These are phyloP conservation scores for Rhopalosiphum padi DNA, from an alignment of 1,140 invertebrate genomes.

Conservation along the genomic window DNA sequence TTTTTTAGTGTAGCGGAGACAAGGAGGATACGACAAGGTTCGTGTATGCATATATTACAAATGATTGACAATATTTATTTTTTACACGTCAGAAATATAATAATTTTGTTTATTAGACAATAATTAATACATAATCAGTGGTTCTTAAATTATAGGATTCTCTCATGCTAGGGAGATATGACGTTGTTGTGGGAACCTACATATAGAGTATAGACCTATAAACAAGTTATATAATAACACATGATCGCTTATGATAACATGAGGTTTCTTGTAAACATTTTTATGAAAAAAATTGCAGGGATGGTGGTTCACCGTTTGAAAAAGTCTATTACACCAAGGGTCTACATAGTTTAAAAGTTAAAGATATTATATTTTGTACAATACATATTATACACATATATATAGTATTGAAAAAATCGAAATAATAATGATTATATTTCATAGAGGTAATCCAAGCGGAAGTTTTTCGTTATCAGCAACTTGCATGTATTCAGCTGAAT, in stretches of 20 bases:
- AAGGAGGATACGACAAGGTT: background rate
- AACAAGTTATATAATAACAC: background rate
- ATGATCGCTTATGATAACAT: background rate
- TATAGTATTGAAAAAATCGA: background rate
- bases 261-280: background rate
- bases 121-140: background rate
- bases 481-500: background rate
- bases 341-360: background rate
- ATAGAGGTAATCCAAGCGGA: background rate
- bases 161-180: no score
- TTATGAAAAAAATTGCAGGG: background rate
- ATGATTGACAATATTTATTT: background rate
- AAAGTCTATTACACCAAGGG: background rate
- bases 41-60: background rate
- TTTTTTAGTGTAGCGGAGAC: background rate
- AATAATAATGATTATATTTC: background rate
- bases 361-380: background rate
- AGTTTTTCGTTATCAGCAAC: constrained; percentile 3
- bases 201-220: background rate
- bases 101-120: background rate
- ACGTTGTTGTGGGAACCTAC: background rate
- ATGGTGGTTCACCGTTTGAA: background rate
- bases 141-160: background rate
- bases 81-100: background rate
- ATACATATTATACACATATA: no score